A percentile compares a stretch with the other conserved stretches of the same genome.
phyloP scores from a whole-genome alignment of 2,797 vertebrate species.

The Notamacropus eugenii region DNA sequence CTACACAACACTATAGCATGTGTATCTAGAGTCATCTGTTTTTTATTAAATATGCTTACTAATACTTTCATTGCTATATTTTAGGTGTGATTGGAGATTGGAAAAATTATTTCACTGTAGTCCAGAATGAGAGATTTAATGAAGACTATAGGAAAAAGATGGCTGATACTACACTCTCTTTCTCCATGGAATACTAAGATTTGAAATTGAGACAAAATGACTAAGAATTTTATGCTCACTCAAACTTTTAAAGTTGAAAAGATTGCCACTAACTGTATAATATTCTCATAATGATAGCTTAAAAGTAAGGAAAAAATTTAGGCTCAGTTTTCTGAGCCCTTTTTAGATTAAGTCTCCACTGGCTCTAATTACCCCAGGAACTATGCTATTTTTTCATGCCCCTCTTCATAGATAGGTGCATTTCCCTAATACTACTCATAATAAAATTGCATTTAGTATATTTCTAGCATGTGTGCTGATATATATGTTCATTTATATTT shows the following conservation, averaged over 20 bases:
- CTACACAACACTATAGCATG: neutral
- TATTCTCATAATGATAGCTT: neutral
- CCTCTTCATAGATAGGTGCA: constrained; percentile 10
- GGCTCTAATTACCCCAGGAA: neutral
- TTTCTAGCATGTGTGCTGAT: neutral
- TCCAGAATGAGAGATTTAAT: constrained; percentile 69
- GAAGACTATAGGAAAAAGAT: constrained; percentile 65
- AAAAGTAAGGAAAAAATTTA: neutral
- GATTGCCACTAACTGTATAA: neutral
- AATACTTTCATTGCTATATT: constrained; percentile 4
- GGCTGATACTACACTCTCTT: constrained; percentile 52
- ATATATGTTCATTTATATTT: neutral
- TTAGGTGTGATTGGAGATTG: constrained; percentile 68
- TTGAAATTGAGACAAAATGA: neutral
- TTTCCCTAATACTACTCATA: neutral
- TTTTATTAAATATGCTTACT: neutral
- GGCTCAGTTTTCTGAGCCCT: neutral
- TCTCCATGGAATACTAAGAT: constrained; percentile 48
- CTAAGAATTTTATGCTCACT: neutral
- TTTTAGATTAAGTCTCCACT: neutral
- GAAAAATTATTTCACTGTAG: constrained; percentile 72
- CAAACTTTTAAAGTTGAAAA: neutral
- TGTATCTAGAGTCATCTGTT: neutral
- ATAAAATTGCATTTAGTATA: neutral
- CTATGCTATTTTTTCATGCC: neutral